Evolutionary conservation across 2,797 vertebrate species (phyloP).

Genomic region (Hylomyscus alleni): DNA sequence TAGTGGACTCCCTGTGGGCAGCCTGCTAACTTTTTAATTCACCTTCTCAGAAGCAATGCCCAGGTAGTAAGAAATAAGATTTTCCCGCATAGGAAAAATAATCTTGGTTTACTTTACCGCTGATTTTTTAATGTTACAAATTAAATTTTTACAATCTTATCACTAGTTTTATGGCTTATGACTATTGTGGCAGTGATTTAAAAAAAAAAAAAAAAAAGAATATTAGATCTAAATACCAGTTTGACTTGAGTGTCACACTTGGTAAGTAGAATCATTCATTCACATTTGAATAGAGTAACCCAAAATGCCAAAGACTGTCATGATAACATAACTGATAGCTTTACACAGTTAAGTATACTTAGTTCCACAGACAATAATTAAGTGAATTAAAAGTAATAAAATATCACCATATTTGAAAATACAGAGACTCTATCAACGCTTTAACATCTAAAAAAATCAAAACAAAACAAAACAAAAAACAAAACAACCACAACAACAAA

Average conservation of each 20-base stretch:
- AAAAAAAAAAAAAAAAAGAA: not conserved
- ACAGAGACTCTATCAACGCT: slow-evolving; percentile 17
- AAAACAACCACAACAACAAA: no score
- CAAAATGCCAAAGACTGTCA: not conserved
- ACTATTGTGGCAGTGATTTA: slow-evolving; percentile 8
- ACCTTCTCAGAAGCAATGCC: slow-evolving; percentile 6
- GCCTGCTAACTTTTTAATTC: not conserved
- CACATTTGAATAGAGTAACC: slow-evolving; percentile 27
- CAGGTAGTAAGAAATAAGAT: slow-evolving; percentile 23
- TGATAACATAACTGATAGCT: not conserved
- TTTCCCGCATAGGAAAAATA: not conserved
- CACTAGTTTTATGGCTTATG: not conserved
- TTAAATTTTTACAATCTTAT: slow-evolving; percentile 6
- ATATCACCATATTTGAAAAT: not conserved
- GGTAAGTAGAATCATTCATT: not conserved
- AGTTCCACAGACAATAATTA: not conserved
- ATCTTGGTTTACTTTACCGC: slow-evolving; percentile 31
- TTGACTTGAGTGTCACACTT: slow-evolving; percentile 14
- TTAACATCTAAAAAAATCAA: slow-evolving; percentile 1
- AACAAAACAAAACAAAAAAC: not conserved
- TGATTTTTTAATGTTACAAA: not conserved
- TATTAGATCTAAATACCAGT: not conserved
- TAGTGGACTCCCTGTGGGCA: not conserved
- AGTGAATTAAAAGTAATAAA: slow-evolving; percentile 7
- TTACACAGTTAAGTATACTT: not conserved